Evolutionary conservation across 2,797 vertebrate species (phyloP).

Genomic region (Danio aesculapii): DNA sequence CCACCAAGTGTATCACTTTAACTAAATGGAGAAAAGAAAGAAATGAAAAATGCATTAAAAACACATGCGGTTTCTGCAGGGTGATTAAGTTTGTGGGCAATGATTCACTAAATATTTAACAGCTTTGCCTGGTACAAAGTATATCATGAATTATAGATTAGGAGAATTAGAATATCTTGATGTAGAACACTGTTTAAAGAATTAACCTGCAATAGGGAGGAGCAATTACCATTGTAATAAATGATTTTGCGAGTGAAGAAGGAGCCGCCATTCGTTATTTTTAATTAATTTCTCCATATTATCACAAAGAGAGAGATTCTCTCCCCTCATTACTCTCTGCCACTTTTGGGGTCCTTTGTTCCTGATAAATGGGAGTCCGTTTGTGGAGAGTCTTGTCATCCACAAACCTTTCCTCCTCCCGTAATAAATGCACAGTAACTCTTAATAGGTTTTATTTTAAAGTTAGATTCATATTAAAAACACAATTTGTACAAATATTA

Average conservation of each 20-base stretch:
- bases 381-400: constrained; percentile 42
- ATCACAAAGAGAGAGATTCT: constrained; percentile 72
- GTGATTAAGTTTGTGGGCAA: constrained; percentile 85
- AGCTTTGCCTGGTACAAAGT: constrained; percentile 88
- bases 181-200: constrained; percentile 86
- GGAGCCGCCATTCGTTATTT: constrained; percentile 81
- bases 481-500: constrained; percentile 42
- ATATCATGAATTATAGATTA: constrained; percentile 87
- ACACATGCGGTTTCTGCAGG: constrained; percentile 81
- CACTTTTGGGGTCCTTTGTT: constrained; percentile 78
- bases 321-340: constrained; percentile 78
- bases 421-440: neutral
- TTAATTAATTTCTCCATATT: constrained; percentile 84
- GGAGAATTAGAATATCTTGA: constrained; percentile 81
- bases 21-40: constrained; percentile 66
- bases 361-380: constrained; percentile 77
- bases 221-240: constrained; percentile 87
- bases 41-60: constrained; percentile 65
- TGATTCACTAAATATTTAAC: constrained; percentile 90
- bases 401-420: neutral
- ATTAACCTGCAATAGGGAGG: constrained; percentile 86
- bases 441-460: constrained; percentile 36
- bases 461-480: constrained; percentile 33
- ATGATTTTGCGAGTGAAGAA: constrained; percentile 76
- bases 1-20: constrained; percentile 73